Conservation (phyloP, 2,888 invertebrate species). For the Xestia rhomboidea region DNA sequence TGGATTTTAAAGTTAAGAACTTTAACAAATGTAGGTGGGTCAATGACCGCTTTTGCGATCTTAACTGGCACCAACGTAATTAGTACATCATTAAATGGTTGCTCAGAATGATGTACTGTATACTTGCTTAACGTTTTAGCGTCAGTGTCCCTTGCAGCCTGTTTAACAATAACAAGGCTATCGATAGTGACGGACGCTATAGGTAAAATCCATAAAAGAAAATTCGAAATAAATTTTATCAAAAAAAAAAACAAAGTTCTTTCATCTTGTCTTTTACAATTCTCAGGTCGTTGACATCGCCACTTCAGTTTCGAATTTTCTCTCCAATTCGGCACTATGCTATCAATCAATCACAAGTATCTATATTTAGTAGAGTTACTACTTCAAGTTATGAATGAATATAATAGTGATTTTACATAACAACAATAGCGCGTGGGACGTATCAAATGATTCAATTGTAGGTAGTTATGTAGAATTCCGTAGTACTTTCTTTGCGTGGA, state of each 20-base stretch:
- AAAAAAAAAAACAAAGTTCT: neutral
- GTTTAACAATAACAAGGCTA: neutral
- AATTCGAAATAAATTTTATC: neutral
- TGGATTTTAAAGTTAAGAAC: too few relatives aligned
- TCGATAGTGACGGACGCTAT: neutral
- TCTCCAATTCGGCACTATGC: slow-evolving; percentile 48
- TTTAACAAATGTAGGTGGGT: too few relatives aligned
- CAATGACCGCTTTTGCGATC: too few relatives aligned
- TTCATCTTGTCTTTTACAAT: slow-evolving; percentile 2
- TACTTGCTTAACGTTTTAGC: too few relatives aligned
- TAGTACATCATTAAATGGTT: too few relatives aligned
- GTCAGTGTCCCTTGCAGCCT: too few relatives aligned
- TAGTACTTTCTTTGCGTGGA: slow-evolving; percentile 60
- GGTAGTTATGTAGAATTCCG: slow-evolving; percentile 55
- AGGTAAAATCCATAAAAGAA: neutral
- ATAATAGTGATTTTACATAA: slow-evolving; percentile 63
- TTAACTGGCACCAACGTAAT: too few relatives aligned
- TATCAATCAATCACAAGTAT: slow-evolving; percentile 57
- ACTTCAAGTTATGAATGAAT: slow-evolving; percentile 60
- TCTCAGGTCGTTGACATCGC: slow-evolving; percentile 35
- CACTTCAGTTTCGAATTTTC: slow-evolving; percentile 51
- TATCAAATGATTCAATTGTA: slow-evolving; percentile 67
- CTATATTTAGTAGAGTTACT: slow-evolving; percentile 43
- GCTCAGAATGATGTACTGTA: too few relatives aligned
- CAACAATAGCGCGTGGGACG: slow-evolving; percentile 65